Percentiles rank a stretch among this genome's conserved stretches.
Conservation (phyloP, 2,113 vertebrate genomes). For the Paramisgurnus dabryanus region DNA sequence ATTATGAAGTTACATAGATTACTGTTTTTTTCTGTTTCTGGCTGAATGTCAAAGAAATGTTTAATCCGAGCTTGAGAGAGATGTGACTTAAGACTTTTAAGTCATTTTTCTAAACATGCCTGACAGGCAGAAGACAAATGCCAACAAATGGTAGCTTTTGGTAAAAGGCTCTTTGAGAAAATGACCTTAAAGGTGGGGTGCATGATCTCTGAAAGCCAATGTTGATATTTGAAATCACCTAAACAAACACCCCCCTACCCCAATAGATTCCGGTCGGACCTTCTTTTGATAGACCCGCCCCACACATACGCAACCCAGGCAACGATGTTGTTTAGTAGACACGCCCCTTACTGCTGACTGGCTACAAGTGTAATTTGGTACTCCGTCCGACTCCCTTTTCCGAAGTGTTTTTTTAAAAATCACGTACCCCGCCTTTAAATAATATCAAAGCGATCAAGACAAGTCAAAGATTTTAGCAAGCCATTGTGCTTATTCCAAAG, state of each 20-base stretch:
- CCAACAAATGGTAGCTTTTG: background rate
- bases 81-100: background rate
- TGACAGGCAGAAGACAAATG: background rate
- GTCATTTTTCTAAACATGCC: background rate
- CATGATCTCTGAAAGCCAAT: too few relatives aligned
- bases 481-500: background rate
- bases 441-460: background rate
- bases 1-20: background rate
- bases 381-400: too few relatives aligned
- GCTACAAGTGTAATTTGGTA: too few relatives aligned
- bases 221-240: too few relatives aligned
- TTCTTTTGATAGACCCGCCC: too few relatives aligned
- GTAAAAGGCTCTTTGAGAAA: background rate
- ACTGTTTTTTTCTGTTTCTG: background rate
- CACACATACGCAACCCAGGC: too few relatives aligned
- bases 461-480: background rate
- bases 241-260: too few relatives aligned
- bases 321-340: too few relatives aligned
- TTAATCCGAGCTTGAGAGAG: background rate
- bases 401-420: too few relatives aligned
- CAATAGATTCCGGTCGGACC: too few relatives aligned
- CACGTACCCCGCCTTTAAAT: background rate
- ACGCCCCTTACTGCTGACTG: too few relatives aligned
- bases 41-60: background rate
- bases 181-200: background rate